Evolutionary conservation across 2,888 invertebrate genomes (phyloP).

Genomic region (Thecocarcelia acutangulata): DNA sequence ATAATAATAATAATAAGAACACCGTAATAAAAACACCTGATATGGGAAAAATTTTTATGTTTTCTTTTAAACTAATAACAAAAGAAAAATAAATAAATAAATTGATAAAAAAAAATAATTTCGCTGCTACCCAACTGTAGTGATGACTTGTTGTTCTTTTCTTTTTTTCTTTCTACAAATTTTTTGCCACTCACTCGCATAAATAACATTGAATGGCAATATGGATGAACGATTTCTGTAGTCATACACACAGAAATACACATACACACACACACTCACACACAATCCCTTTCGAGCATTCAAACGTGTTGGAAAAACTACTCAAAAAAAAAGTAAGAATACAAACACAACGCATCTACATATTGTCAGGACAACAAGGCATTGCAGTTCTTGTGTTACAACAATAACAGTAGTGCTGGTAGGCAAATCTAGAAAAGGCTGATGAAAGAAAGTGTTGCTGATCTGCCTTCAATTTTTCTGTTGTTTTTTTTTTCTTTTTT

Average conservation of each 20-base stretch:
- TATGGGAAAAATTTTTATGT: too few species aligned
- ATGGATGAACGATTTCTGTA: constrained; percentile 49
- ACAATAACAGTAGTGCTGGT: neutral
- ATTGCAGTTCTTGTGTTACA: constrained; percentile 14
- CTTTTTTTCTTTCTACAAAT: neutral
- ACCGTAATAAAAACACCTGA: neutral
- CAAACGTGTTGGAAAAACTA: neutral
- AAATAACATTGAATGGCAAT: constrained; percentile 66
- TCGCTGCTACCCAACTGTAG: constrained; percentile 40
- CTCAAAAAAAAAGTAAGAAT: neutral
- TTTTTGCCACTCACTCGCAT: constrained; percentile 58
- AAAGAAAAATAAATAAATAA: too few species aligned
- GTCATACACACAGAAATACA: constrained; percentile 19
- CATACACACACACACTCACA: constrained; percentile 4
- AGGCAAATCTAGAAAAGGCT: constrained; percentile 10
- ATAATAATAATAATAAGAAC: neutral
- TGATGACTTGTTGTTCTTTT: constrained; percentile 29
- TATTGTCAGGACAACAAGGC: constrained; percentile 33
- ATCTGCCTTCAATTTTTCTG: constrained; percentile 3
- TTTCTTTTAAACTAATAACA: too few species aligned
- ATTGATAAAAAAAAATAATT: neutral
- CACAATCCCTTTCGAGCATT: neutral
- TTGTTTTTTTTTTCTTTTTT: neutral
- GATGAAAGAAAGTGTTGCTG: constrained; percentile 34
- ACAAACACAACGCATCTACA: neutral